Percentiles rank a stretch among this genome's conserved stretches.
These are phyloP conservation scores for Temnothorax curvispinosus DNA, from an alignment of 1,140 invertebrate species.

Conservation along the genomic window DNA sequence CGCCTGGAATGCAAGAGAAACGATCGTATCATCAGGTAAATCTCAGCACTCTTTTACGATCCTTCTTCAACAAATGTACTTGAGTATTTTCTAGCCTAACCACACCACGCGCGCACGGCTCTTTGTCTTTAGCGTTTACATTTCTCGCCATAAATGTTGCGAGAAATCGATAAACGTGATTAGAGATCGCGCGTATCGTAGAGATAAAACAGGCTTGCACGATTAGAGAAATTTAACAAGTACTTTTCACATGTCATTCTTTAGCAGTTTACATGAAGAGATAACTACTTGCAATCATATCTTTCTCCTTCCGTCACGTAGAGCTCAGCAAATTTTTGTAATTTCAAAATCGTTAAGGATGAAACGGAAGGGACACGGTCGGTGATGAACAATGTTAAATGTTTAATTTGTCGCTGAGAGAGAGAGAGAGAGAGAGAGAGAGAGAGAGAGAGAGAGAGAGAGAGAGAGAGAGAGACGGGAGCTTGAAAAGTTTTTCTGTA, in stretches of 20 bases:
- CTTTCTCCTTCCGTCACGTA: not conserved
- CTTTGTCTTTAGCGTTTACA: too few species aligned
- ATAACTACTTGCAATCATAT: not conserved
- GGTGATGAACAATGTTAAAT: not conserved
- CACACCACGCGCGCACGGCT: too few species aligned
- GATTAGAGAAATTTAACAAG: too few species aligned
- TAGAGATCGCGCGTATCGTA: too few species aligned
- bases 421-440: not conserved
- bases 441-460: not conserved
- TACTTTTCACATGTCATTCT: not conserved
- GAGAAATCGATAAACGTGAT: too few species aligned
- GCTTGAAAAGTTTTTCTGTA: not conserved
- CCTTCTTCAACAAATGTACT: not conserved
- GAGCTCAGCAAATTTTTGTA: not conserved
- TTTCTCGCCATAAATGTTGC: too few species aligned
- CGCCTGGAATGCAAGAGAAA: conserved; percentile 84
- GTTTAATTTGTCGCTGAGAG: not conserved
- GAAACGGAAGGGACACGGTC: not conserved
- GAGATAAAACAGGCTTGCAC: too few species aligned
- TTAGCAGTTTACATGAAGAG: not conserved
- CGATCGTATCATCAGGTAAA: conserved; percentile 84
- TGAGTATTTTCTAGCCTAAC: too few species aligned
- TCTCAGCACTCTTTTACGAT: not conserved
- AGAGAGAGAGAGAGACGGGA: too few species aligned
- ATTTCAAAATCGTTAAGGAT: not conserved